A percentile compares a stretch with the other conserved stretches of the same genome.
phyloP scores from a whole-genome alignment of 2,113 vertebrate species.

The Verasper variegatus region DNA sequence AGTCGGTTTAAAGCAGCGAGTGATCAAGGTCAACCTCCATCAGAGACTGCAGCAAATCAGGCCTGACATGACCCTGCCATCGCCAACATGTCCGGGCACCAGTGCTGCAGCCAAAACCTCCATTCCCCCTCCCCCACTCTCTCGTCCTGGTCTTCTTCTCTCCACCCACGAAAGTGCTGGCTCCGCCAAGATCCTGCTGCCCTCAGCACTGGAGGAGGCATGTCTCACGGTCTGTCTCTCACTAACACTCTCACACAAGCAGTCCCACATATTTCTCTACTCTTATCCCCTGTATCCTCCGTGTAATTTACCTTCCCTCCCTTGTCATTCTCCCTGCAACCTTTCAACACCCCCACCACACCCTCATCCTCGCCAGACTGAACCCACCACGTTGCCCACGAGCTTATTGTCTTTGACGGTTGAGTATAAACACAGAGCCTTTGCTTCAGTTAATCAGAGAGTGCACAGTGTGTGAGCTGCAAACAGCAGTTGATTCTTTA shows the following conservation, averaged over 20 bases:
- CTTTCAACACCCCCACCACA: background rate
- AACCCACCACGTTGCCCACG: conserved; percentile 39
- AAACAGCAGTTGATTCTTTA: conserved; percentile 41
- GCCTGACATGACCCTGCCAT: conserved; percentile 49
- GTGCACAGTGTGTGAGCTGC: conserved; percentile 28
- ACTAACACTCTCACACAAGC: background rate
- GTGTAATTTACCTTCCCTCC: background rate
- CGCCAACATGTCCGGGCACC: conserved; percentile 30
- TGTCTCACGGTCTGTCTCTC: conserved; percentile 13
- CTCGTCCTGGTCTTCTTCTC: conserved; percentile 9
- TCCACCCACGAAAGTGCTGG: conserved; percentile 31
- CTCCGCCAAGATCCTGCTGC: conserved; percentile 66
- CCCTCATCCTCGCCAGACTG: conserved; percentile 4
- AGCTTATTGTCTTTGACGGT: conserved; percentile 68
- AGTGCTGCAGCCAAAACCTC: conserved; percentile 18
- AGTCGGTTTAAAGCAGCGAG: conserved; percentile 42
- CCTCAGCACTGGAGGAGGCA: conserved; percentile 56
- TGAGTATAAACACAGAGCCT: conserved; percentile 48
- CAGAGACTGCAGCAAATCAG: conserved; percentile 50
- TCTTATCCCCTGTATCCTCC: conserved; percentile 13
- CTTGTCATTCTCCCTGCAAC: conserved; percentile 25
- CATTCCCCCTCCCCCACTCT: conserved; percentile 2
- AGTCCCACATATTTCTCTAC: conserved; percentile 7
- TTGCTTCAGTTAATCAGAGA: conserved; percentile 42
- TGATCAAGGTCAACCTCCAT: conserved; percentile 68